Base-by-base conservation (phyloP, 92 coral and sea anemone genomes). In the Parazoanthus atlanticus region DNA sequence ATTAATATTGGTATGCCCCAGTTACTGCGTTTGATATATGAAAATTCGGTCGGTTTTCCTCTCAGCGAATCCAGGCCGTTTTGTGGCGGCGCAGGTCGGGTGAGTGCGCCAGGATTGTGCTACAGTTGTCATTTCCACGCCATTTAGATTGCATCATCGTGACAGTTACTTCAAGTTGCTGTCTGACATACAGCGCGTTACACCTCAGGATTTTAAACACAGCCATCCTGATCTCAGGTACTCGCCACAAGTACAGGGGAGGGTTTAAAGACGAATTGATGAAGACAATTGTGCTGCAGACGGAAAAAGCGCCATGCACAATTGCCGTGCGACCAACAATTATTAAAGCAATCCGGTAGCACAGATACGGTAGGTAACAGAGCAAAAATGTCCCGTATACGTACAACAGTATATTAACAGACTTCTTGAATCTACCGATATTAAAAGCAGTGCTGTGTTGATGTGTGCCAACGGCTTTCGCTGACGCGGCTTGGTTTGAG, bases 261-360 rank as follows among this genome's bases (percentile, higher is more conserved):
- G 87, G 87, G 65, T 84, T 84, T 32, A 84, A 28, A 26, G 87
- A 84, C 29, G 87, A 84, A 46, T 84, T 84, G 26, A 84, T 84
- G 29, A 84, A 84, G 40, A 84, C 87, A 28, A 84, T 70, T n/a
- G 87, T 84, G 29, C 87, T 84, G 66, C 67, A 84, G 9, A 84
- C 67, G 10, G 87, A 84, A 70, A 84, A 84, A 30, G 78, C 87
- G 16, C 87, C 87, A 9, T 84, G 87, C 5, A 84, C 64, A 29
- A 21, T 1, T 32, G 87, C 41, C 40, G 87, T 84, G 78, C 87
- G 78, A 9, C 87, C 87, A 17, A 70, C 28, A 43, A 84, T 8
- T 1, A 15, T 28, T 30, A 84, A 41, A 4, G 33, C 87, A 10
- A 84, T 84, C 41, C 87, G 38, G 29, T 84, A 84, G 33, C 87